phyloP scores from a whole-genome alignment of 53 echinoderm and acorn worm genomes.

The Stichopus horrens region DNA sequence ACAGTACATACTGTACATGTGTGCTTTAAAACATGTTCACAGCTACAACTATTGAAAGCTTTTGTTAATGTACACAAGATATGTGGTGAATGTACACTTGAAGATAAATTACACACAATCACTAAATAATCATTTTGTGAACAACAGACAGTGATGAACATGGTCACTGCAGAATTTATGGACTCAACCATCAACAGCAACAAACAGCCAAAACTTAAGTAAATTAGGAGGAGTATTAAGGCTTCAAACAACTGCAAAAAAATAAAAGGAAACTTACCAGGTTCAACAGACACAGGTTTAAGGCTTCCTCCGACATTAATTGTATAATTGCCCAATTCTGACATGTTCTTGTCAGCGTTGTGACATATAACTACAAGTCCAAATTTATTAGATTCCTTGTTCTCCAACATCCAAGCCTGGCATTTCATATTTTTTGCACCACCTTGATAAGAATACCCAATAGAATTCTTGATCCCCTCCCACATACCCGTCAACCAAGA shows the following conservation, averaged over 20 bases:
- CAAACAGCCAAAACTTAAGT: too few species aligned
- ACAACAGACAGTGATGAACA: too few species aligned
- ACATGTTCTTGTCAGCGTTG: conserved; percentile 76
- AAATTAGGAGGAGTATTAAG: too few species aligned
- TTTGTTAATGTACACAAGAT: too few species aligned
- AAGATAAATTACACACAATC: too few species aligned
- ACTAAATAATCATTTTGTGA: too few species aligned
- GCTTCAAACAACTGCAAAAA: not conserved
- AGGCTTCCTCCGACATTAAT: conserved; percentile 94
- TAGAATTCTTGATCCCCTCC: conserved; percentile 71
- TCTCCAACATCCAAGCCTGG: conserved; percentile 98
- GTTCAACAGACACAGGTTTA: conserved; percentile 85
- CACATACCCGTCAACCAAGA: conserved; percentile 84
- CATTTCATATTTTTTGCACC: conserved; percentile 89
- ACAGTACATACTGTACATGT: too few species aligned
- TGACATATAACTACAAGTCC: conserved; percentile 92
- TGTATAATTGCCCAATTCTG: conserved; percentile 93
- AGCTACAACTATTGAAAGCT: too few species aligned
- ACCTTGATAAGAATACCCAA: conserved; percentile 74
- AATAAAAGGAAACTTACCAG: conserved; percentile 66
- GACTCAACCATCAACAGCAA: too few species aligned
- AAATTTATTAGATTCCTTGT: conserved; percentile 83
- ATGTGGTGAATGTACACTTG: too few species aligned
- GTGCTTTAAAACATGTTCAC: too few species aligned
- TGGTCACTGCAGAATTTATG: too few species aligned